Conservation (phyloP, 53 echinoderm and acorn worm species). For the Hippasteria phrygiana region DNA sequence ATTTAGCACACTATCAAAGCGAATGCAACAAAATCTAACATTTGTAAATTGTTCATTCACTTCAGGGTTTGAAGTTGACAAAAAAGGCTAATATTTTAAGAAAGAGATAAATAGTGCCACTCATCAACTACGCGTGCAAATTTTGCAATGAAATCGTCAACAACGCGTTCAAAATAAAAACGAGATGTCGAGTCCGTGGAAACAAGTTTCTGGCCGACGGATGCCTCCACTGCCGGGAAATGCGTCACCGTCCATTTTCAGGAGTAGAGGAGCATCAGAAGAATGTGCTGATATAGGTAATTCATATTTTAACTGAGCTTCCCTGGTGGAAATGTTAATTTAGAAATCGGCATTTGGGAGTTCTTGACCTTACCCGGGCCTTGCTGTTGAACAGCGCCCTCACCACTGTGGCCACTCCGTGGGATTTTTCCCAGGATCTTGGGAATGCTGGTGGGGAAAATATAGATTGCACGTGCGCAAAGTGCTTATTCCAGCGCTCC, state of each 20-base stretch:
- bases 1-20: neutral
- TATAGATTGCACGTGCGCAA: too few relatives aligned
- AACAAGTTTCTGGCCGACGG: slow-evolving; percentile 87
- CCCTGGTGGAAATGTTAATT: too few relatives aligned
- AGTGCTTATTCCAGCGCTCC: too few relatives aligned
- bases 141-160: neutral
- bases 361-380: neutral
- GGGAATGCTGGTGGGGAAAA: too few relatives aligned
- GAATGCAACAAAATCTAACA: neutral
- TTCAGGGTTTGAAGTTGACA: neutral
- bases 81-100: neutral
- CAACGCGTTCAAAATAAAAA: neutral
- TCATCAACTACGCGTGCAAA: slow-evolving; percentile 36
- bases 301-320: neutral
- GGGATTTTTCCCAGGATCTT: too few relatives aligned
- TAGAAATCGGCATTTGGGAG: too few relatives aligned
- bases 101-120: neutral
- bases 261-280: slow-evolving; percentile 45
- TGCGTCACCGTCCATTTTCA: slow-evolving; percentile 76
- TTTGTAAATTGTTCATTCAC: neutral
- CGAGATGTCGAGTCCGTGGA: slow-evolving; percentile 95
- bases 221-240: slow-evolving; percentile 95
- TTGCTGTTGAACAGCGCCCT: slow-evolving; percentile 8
- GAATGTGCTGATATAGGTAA: slow-evolving; percentile 60
- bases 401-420: neutral